These are phyloP conservation scores for Camptogramma bilineatum DNA, from an alignment of 2,888 invertebrate genomes.

Conservation along the genomic window DNA sequence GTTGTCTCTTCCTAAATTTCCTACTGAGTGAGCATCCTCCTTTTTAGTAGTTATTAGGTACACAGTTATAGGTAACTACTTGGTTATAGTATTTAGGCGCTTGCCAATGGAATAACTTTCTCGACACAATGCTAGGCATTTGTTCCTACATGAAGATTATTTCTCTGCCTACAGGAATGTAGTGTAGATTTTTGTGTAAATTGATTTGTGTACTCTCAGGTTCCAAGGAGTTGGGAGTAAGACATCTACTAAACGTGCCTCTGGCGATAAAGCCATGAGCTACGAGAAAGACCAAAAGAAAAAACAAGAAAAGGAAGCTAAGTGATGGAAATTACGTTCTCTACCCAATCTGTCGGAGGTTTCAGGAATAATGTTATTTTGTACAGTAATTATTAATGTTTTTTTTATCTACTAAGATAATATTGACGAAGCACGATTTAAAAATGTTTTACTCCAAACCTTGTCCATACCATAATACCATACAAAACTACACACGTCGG, in stretches of 20 bases:
- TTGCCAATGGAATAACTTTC: too few species aligned
- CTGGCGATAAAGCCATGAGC: slow-evolving; percentile 68
- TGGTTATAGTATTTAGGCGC: too few species aligned
- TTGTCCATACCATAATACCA: too few species aligned
- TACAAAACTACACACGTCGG: too few species aligned
- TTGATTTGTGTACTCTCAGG: slow-evolving; percentile 52
- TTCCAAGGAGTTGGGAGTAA: slow-evolving; percentile 68
- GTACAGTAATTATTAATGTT: slow-evolving; percentile 6
- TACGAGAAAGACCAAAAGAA: slow-evolving; percentile 50
- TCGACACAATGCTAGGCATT: too few species aligned
- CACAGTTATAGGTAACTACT: too few species aligned
- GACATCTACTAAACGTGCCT: slow-evolving; percentile 59
- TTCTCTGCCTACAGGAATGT: background rate
- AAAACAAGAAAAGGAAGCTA: slow-evolving; percentile 22
- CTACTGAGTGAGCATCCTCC: background rate
- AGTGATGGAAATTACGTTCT: slow-evolving; percentile 7
- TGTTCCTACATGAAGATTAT: too few species aligned
- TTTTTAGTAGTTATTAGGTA: too few species aligned
- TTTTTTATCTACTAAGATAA: slow-evolving; percentile 16
- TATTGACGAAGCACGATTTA: background rate
- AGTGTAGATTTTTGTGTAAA: background rate
- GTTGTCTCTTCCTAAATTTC: too few species aligned
- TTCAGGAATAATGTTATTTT: slow-evolving; percentile 24
- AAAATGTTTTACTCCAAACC: too few species aligned
- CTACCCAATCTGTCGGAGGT: slow-evolving; percentile 13